A percentile compares a stretch with the other conserved stretches of the same genome.
These are phyloP conservation scores for Chunga burmeisteri DNA, from an alignment of 2,113 vertebrate genomes.

Conservation along the genomic window DNA sequence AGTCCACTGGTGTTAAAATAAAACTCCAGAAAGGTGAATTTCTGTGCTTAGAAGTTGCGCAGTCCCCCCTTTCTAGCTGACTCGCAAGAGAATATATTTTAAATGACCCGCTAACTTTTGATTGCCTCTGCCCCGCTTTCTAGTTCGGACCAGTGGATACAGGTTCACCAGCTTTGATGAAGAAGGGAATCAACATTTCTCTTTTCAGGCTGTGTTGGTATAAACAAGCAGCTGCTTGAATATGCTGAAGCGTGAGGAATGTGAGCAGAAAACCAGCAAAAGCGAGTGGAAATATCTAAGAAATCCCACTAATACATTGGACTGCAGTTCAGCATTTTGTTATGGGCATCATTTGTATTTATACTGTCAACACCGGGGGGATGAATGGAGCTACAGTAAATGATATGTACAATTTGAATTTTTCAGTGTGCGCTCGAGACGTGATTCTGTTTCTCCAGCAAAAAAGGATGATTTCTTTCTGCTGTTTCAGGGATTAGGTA, in stretches of 20 bases:
- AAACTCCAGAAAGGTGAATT: background rate
- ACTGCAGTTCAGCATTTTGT: background rate
- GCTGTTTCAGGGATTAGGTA: slow-evolving; percentile 45
- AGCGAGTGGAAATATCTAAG: background rate
- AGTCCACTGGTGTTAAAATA: background rate
- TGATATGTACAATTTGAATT: background rate
- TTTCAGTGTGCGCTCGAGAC: background rate
- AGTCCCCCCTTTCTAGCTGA: background rate
- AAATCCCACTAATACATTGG: background rate
- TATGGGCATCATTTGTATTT: slow-evolving; percentile 12
- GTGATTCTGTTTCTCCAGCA: slow-evolving; percentile 18
- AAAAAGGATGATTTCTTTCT: background rate
- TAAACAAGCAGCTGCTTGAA: slow-evolving; percentile 8
- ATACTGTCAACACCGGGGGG: background rate
- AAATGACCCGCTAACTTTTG: background rate
- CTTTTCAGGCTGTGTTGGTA: background rate
- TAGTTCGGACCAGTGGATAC: background rate
- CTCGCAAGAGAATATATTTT: background rate
- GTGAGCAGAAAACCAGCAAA: background rate
- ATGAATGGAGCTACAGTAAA: background rate
- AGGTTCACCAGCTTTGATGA: background rate
- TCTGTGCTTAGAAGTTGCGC: background rate
- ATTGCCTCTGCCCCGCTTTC: background rate
- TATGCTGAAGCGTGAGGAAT: background rate
- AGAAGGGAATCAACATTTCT: background rate